Evolutionary conservation across 1,140 invertebrate species (phyloP), one percentile per base, ranked within the genome.

Genomic region (Aphelinus atriplicis): DNA sequence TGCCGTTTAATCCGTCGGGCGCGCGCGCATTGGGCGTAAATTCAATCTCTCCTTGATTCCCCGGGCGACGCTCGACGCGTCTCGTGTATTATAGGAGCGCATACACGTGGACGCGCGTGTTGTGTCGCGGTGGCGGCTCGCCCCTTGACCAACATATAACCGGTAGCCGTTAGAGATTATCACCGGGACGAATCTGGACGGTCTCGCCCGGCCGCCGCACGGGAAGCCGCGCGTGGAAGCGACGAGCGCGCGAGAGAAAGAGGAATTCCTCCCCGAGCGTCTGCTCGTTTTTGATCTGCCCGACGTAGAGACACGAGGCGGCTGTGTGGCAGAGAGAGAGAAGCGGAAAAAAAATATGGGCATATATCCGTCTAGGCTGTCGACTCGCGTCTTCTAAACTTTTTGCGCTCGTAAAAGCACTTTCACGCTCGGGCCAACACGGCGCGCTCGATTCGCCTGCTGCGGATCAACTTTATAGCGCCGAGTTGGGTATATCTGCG

Each of bases 351-450:
- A 26, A 26, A 26, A 26, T 26, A 26, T 26, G 26, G 26, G 26
- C 26, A 26, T 26, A 26, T 26, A 26, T 26, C 26, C 26, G 26
- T 26, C 26, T 26, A 26, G 26, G 26, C 26, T 26, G 26, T 26
- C 26, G 26, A 26, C 26, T 26, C 26, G 26, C 26, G 26, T 26
- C 26, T 71, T 81, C 78, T 81, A 84, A 83, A 82, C 80, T 84
- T 85, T 86, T 83, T 84, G 81, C 81, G 78, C 82, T 85, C 84
- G 82, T 86, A 84, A 86, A 86, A 78, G 74, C 78, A 76, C 71
- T 72, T 78, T 60, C 71, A 63, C 76, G 78, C 7, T 68, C 61
- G 50, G 58, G 63, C 47, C 51, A 9, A 60, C 48, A 77, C 26
- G 76, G 72, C 76, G 73, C 77, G 67, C 68, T 48, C 50, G 50